Evolutionary conservation across 2,888 invertebrate genomes (phyloP).

Genomic region (Spisula subtruncata): DNA sequence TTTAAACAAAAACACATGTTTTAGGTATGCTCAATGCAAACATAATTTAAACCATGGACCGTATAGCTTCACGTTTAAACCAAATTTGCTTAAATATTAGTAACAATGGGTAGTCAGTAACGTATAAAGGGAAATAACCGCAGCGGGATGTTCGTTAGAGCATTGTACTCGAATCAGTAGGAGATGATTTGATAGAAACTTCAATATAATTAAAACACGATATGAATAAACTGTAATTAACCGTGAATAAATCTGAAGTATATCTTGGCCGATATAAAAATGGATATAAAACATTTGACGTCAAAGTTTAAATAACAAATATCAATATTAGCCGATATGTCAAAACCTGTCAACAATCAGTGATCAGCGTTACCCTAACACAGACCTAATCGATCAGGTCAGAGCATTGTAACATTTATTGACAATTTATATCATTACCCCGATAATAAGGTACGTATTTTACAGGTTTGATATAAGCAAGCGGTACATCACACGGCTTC

Average conservation of each 20-base stretch:
- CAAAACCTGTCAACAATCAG: neutral
- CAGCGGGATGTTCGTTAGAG: too few species aligned
- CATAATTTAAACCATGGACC: too few species aligned
- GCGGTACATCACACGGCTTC: neutral
- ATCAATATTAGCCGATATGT: neutral
- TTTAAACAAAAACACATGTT: too few species aligned
- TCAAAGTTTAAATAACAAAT: neutral
- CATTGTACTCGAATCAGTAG: neutral
- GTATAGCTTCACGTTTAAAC: too few species aligned
- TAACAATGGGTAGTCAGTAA: too few species aligned
- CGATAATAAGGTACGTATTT: neutral
- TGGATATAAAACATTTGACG: neutral
- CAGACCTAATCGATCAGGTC: slow-evolving; percentile 14
- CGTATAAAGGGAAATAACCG: too few species aligned
- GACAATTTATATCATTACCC: neutral
- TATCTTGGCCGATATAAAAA: neutral
- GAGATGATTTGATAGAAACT: slow-evolving; percentile 3
- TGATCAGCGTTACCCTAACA: neutral
- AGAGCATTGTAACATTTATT: slow-evolving; percentile 2
- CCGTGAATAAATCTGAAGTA: neutral
- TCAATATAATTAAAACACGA: neutral
- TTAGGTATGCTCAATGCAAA: too few species aligned
- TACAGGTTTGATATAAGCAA: neutral
- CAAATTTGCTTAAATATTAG: too few species aligned
- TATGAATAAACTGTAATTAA: neutral